phyloP scores from a whole-genome alignment of 1,140 invertebrate genomes.

The Tachypleus tridentatus region DNA sequence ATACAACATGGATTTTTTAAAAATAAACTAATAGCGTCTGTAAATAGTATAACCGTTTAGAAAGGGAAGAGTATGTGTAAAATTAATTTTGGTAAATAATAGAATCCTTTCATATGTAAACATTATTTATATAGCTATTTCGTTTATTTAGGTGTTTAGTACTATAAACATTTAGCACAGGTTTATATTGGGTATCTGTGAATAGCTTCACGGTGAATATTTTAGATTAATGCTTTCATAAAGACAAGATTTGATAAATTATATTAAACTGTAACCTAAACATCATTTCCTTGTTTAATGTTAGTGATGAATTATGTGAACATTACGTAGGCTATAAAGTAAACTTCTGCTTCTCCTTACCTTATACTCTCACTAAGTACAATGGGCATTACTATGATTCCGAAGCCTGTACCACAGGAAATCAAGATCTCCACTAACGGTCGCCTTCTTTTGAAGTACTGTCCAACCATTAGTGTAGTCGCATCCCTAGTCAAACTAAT shows the following conservation, averaged over 20 bases:
- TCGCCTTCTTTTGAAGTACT: slow-evolving; percentile 72
- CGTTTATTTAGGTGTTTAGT: too few species aligned
- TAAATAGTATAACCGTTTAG: too few species aligned
- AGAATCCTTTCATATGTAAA: too few species aligned
- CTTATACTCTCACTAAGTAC: slow-evolving; percentile 43
- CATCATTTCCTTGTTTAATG: neutral
- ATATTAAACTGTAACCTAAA: neutral
- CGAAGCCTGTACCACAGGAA: slow-evolving; percentile 71
- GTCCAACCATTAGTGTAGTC: slow-evolving; percentile 68
- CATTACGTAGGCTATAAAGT: neutral
- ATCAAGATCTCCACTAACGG: slow-evolving; percentile 85
- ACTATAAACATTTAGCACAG: too few species aligned
- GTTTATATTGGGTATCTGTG: neutral
- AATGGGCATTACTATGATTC: slow-evolving; percentile 72
- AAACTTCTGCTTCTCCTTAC: neutral
- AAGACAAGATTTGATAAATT: neutral
- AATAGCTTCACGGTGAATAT: neutral
- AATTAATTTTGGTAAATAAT: too few species aligned
- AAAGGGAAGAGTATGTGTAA: too few species aligned
- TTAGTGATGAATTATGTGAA: neutral
- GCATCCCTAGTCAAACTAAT: slow-evolving; percentile 72
- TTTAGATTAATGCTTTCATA: neutral
- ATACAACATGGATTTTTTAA: too few species aligned
- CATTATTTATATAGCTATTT: too few species aligned
- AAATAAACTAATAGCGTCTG: too few species aligned